Base-by-base conservation (phyloP, 2,797 vertebrate species). In the Miichthys miiuy region DNA sequence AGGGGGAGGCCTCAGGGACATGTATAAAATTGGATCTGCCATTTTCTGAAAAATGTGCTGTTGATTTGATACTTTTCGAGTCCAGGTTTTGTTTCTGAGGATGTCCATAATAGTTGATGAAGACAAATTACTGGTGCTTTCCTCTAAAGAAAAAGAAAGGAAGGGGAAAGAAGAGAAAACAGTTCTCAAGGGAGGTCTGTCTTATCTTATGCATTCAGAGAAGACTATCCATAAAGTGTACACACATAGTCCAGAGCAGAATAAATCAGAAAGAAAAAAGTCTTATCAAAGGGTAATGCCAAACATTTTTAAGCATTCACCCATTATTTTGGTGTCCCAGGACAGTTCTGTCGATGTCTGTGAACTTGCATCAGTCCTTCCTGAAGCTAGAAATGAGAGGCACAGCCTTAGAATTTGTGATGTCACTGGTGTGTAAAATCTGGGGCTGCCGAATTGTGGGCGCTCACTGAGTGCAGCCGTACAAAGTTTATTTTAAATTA, bases 1-100 rank as follows among this genome's bases (percentile, higher is more conserved):
- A 91, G 92, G 84, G 88, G 86, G 90, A 93, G 90, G 91, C 94
- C 94, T 94, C 87, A 58, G 95, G 94, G 94, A 94, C 88, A 78
- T 87, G 90, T 88, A 87, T 95, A 91, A 95, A 96, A 96, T 95
- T 95, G 94, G 91, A 96, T 95, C 94, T 96, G 94, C 94, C 94
- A 95, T 95, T 94, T 94, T 95, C 90, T 92, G 94, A 95, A 96
- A 95, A 94, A 94, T 95, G 93, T 90, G 88, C 90, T 90, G 88
- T 93, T 95, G 92, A 94, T 95, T 95, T 94, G 93, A 95, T 95
- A 90, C 88, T 93, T 93, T 93, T 94, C 77, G 38, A 90, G 81
- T 92, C 83, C 51, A 64, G 83, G 88, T 91, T 93, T 89, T 93
- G 90, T 93, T 93, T 85, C 91, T 87, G 85, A 81, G 86, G 90